Evolutionary conservation across 1,140 invertebrate genomes (phyloP).

Genomic region (Pinna nobilis): DNA sequence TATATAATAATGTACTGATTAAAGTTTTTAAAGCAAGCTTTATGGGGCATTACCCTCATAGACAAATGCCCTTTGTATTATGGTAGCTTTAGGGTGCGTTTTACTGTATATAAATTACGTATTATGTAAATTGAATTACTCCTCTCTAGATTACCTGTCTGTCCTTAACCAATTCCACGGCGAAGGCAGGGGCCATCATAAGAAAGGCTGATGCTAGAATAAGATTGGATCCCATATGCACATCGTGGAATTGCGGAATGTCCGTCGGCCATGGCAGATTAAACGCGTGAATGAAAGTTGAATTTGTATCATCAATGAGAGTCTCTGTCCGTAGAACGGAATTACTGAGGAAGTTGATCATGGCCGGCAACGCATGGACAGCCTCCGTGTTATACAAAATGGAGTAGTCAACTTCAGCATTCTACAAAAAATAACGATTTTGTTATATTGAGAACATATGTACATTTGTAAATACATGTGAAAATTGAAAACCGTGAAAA

Average conservation of each 20-base stretch:
- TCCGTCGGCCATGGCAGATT: slow-evolving; percentile 83
- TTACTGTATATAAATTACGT: too few relatives aligned
- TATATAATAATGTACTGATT: too few relatives aligned
- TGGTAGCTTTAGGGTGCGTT: too few relatives aligned
- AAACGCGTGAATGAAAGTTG: slow-evolving; percentile 44
- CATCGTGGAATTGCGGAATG: slow-evolving; percentile 82
- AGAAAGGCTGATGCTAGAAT: slow-evolving; percentile 88
- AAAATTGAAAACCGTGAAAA: too few relatives aligned
- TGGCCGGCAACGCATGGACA: slow-evolving; percentile 85
- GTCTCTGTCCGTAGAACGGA: slow-evolving; percentile 76
- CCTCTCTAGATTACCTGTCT: slow-evolving; percentile 88
- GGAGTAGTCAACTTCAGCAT: slow-evolving; percentile 78
- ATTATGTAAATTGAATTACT: too few relatives aligned
- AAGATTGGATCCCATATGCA: slow-evolving; percentile 82
- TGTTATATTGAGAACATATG: too few relatives aligned
- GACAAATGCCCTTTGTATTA: too few relatives aligned
- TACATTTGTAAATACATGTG: too few relatives aligned
- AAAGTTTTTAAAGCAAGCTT: too few relatives aligned
- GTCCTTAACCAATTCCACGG: slow-evolving; percentile 88
- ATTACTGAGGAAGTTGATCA: slow-evolving; percentile 85
- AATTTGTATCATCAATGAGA: slow-evolving; percentile 11
- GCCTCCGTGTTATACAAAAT: slow-evolving; percentile 87
- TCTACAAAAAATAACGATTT: too few relatives aligned
- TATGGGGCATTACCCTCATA: too few relatives aligned
- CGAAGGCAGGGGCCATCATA: slow-evolving; percentile 84